Evolutionary conservation across 2,113 vertebrate genomes (phyloP).

Genomic region (Zingel zingel): DNA sequence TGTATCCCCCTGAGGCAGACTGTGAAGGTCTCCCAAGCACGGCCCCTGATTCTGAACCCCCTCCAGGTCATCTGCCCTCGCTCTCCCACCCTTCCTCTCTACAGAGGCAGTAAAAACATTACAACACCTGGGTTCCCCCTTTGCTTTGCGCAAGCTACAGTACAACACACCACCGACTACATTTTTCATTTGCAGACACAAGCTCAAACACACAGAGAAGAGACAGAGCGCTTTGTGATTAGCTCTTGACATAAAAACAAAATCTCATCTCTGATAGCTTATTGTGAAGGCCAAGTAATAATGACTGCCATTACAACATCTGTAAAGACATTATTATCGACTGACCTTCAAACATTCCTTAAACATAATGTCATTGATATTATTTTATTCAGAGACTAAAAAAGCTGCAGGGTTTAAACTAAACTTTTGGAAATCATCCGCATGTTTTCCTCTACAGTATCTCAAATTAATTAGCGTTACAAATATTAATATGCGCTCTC

Average conservation of each 20-base stretch:
- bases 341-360: constrained; percentile 64
- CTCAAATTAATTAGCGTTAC: constrained; percentile 35
- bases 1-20: constrained; percentile 78
- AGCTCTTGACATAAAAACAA: constrained; percentile 50
- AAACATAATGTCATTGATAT: constrained; percentile 53
- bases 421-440: constrained; percentile 32
- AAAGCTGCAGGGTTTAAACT: constrained; percentile 13
- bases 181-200: constrained; percentile 67
- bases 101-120: constrained; percentile 85
- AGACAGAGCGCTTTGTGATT: constrained; percentile 60
- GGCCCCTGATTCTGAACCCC: constrained; percentile 82
- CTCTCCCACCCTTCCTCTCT: constrained; percentile 83
- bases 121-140: constrained; percentile 85
- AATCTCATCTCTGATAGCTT: constrained; percentile 46
- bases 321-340: constrained; percentile 71
- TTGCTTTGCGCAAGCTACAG: constrained; percentile 86
- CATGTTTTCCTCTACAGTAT: constrained; percentile 17
- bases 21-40: constrained; percentile 81
- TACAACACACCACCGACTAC: constrained; percentile 68
- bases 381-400: constrained; percentile 47
- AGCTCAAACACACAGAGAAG: constrained; percentile 21
- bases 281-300: constrained; percentile 60
- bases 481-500: constrained; percentile 43
- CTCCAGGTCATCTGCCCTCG: constrained; percentile 82
- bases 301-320: constrained; percentile 63